Evolutionary conservation across 2,888 invertebrate species (phyloP).

Genomic region (Globia sparganii): DNA sequence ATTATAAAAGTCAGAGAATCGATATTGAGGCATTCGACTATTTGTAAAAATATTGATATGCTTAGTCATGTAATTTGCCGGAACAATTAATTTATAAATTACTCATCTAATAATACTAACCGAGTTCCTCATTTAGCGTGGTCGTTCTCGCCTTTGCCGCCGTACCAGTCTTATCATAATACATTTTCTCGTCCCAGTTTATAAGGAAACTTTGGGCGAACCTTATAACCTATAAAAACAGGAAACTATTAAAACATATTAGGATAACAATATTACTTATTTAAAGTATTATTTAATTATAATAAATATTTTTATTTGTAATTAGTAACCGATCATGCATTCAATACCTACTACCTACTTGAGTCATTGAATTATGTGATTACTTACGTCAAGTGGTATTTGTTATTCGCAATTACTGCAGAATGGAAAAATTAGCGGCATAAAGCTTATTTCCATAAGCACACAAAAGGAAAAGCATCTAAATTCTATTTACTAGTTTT

Average conservation of each 20-base stretch:
- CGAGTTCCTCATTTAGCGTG: conserved; percentile 99
- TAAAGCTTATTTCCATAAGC: not conserved
- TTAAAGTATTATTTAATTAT: not conserved
- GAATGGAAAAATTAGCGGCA: not conserved
- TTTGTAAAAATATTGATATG: not conserved
- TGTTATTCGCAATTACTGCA: conserved; percentile 6
- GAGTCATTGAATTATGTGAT: conserved; percentile 10
- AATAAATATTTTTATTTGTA: not conserved
- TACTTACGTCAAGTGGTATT: conserved; percentile 5
- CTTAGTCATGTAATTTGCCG: not conserved
- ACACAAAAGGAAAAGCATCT: no score
- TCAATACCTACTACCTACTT: conserved; percentile 1
- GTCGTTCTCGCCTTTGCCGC: conserved; percentile 99
- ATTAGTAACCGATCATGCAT: not conserved
- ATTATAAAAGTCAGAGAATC: not conserved
- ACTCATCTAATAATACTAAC: conserved; percentile 73
- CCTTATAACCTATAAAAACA: conserved; percentile 95
- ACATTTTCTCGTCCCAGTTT: conserved; percentile 99
- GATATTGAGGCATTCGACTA: not conserved
- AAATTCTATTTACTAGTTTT: no score
- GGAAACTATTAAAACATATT: conserved; percentile 22
- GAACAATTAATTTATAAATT: conserved; percentile 7
- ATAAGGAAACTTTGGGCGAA: conserved; percentile 99
- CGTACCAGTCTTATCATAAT: conserved; percentile 96
- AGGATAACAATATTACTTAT: not conserved